Percentiles rank a stretch among this genome's conserved stretches.
These are phyloP conservation scores for Empis livida DNA, from an alignment of 2,888 invertebrate species.

Conservation along the genomic window DNA sequence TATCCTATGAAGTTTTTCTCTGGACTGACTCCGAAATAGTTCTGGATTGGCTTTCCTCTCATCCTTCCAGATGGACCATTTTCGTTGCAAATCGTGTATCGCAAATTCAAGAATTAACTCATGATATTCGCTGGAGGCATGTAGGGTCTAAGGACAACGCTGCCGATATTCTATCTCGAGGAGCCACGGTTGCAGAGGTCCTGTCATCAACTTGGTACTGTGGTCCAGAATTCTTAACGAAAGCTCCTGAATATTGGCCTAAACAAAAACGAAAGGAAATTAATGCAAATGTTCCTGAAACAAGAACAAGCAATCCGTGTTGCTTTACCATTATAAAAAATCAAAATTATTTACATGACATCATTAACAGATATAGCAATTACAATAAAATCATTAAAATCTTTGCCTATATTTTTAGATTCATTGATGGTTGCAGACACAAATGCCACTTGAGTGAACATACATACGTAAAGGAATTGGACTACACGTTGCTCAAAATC, in stretches of 20 bases:
- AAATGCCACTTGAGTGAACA: no score
- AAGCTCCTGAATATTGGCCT: background rate
- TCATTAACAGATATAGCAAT: background rate
- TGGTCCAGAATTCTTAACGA: conserved; percentile 4
- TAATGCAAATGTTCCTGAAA: background rate
- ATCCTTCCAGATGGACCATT: conserved; percentile 6
- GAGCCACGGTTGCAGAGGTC: conserved; percentile 5
- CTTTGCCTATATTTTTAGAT: conserved; percentile 4
- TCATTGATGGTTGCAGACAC: background rate
- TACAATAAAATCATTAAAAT: conserved; percentile 2
- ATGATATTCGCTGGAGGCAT: conserved; percentile 15
- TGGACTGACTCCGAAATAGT: conserved; percentile 5
- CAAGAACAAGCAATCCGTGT: no score
- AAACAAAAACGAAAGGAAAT: no score
- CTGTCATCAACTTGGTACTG: background rate
- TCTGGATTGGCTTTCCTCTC: conserved; percentile 10
- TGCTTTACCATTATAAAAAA: no score
- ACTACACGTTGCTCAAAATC: background rate
- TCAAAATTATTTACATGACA: no score
- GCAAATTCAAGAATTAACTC: background rate
- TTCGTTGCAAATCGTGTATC: conserved; percentile 10
- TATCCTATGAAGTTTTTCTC: background rate
- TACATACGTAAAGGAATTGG: background rate
- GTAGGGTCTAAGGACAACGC: conserved; percentile 19
- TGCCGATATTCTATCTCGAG: conserved; percentile 21